Evolutionary conservation across 1,140 invertebrate species (phyloP).

Genomic region (Lepeophtheirus salmonis): DNA sequence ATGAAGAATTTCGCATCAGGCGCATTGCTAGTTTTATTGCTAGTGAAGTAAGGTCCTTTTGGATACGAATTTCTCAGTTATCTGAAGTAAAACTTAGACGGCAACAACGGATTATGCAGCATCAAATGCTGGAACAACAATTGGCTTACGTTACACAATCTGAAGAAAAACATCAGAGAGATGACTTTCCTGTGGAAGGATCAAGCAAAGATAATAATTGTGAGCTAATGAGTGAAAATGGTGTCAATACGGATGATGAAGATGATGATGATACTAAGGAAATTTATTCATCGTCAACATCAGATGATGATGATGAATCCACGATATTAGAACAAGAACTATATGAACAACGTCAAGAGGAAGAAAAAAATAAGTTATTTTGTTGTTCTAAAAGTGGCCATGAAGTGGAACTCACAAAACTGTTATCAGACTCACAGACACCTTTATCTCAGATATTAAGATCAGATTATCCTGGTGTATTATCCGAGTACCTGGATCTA

Average conservation of each 20-base stretch:
- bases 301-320: conserved; percentile 11
- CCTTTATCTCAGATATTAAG: not conserved
- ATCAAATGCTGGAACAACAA: not conserved
- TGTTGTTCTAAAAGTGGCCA: not conserved
- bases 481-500: not conserved
- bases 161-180: too few relatives aligned
- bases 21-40: conserved; percentile 5
- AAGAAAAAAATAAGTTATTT: not conserved
- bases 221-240: not conserved
- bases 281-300: not conserved
- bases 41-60: conserved; percentile 2
- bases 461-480: conserved; percentile 3
- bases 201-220: not conserved
- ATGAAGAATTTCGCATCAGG: not conserved
- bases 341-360: not conserved
- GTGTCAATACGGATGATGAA: not conserved
- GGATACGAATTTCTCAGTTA: not conserved
- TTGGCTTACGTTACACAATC: not conserved
- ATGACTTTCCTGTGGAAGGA: too few relatives aligned
- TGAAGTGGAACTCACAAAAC: not conserved
- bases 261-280: not conserved
- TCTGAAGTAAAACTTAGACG: not conserved
- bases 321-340: conserved; percentile 15
- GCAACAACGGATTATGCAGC: not conserved
- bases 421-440: not conserved